Base-by-base conservation (phyloP, 2,888 invertebrate species). In the Eupithecia dodoneata region DNA sequence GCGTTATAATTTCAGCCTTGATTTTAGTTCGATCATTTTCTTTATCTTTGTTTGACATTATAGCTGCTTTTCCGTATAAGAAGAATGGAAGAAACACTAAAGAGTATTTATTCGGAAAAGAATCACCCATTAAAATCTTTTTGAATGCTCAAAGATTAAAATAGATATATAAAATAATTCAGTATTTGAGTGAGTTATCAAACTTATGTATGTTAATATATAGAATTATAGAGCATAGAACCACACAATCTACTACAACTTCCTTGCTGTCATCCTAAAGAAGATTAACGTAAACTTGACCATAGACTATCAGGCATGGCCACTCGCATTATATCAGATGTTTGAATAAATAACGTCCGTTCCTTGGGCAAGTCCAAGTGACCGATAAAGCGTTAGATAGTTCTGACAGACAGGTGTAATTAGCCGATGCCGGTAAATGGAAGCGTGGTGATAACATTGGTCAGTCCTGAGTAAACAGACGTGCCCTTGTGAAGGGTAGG, bases 351-450 rank as follows among this genome's bases (percentile, higher is more conserved):
- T 80, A 80, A 80, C 71, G 71, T 77, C 71, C 66, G 71, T 69
- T 83, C 85, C 81, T 83, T 85, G 81, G 88, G 91, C 88, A 88
- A 90, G 66, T 66, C 66, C 67, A n/a, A 42, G 89, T 87, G 90
- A 71, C 88, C 90, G 92, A 92, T 92, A 92, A 90, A 90, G 87
- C 86, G 84, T 76, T 76, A 88, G 92, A 92, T 92, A 91, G 85
- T 81, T 89, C 90, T 93, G 94, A 94, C 88, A 85, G 94, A 91
- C 94, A 93, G 91, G 89, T 92, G 91, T 93, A 93, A 93, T 94
- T 94, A 94, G 91, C 89, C 86, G 59, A 84, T 89, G 86, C 90
- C 85, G 87, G 89, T 84, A 89, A 91, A 91, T 79, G 76, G 72
- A 79, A 73, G 72, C 79, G 5, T 49, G 74, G n/a, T 79, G 76